These are phyloP conservation scores for Eristalis arbustorum DNA, from an alignment of 2,888 invertebrate species.

Conservation along the genomic window DNA sequence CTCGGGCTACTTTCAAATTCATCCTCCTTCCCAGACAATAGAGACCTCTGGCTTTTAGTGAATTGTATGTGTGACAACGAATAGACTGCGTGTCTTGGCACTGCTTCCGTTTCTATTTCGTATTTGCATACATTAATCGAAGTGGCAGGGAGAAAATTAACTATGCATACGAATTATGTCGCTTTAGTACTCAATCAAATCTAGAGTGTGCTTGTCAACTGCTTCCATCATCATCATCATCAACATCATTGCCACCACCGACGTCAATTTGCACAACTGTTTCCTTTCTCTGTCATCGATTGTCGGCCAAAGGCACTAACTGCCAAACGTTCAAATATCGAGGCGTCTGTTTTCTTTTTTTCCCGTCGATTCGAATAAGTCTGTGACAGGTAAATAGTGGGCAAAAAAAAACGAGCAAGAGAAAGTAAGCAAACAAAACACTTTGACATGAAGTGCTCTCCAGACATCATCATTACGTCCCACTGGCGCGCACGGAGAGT, in stretches of 20 bases:
- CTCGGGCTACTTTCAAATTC: neutral
- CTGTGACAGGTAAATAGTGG: slow-evolving; percentile 3
- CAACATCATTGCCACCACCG: neutral
- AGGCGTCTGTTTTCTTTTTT: slow-evolving; percentile 26
- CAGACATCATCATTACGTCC: neutral
- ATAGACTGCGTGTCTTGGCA: neutral
- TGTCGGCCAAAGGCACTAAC: neutral
- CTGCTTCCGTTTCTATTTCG: slow-evolving; percentile 18
- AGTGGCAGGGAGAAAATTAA: neutral
- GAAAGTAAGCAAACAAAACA: slow-evolving; percentile 45
- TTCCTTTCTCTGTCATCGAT: neutral
- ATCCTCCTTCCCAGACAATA: slow-evolving; percentile 2
- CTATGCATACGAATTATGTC: slow-evolving; percentile 15
- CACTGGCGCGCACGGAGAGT: neutral
- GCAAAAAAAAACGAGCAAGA: slow-evolving; percentile 13
- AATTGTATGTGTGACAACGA: neutral
- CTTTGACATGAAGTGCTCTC: slow-evolving; percentile 22
- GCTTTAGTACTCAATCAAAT: slow-evolving; percentile 13
- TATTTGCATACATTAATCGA: slow-evolving; percentile 18
- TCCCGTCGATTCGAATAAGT: slow-evolving; percentile 26
- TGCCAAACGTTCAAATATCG: neutral
- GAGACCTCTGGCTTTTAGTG: neutral
- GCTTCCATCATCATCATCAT: neutral
- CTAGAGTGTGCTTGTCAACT: slow-evolving; percentile 19
- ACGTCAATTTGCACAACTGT: slow-evolving; percentile 61